Evolutionary conservation across 1,140 invertebrate genomes (phyloP).

Genomic region (Temnothorax curvispinosus): DNA sequence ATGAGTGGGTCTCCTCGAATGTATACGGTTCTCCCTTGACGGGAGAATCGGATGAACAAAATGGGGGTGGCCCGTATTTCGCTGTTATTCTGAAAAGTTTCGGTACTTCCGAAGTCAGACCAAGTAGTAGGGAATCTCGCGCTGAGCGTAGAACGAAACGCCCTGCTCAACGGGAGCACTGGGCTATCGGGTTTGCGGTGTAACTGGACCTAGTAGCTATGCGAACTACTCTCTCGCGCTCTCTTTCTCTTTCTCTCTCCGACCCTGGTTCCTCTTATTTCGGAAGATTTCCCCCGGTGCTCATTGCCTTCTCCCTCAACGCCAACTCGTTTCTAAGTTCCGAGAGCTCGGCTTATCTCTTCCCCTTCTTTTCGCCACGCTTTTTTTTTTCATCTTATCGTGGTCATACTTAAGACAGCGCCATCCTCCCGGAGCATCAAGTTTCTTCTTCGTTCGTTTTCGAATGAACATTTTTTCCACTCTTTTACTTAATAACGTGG

Average conservation of each 20-base stretch:
- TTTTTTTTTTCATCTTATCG: not conserved
- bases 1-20: not conserved
- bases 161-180: conserved; percentile 66
- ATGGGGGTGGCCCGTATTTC: conserved; percentile 24
- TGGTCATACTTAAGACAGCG: conserved; percentile 42
- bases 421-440: conserved; percentile 20
- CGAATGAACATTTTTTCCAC: conserved; percentile 19
- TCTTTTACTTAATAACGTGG: not conserved
- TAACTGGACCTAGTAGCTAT: conserved; percentile 72
- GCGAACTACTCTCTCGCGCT: conserved; percentile 60
- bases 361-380: conserved; percentile 41
- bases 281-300: conserved; percentile 76
- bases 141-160: conserved; percentile 37
- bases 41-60: conserved; percentile 9
- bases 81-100: conserved; percentile 60
- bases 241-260: not conserved
- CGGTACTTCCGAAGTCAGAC: conserved; percentile 23
- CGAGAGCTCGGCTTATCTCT: conserved; percentile 70
- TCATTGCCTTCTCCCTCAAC: conserved; percentile 76
- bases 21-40: not conserved
- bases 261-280: conserved; percentile 72
- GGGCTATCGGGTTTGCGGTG: conserved; percentile 77
- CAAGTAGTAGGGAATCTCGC: conserved; percentile 50
- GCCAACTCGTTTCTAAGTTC: conserved; percentile 74
- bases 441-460: conserved; percentile 41